Evolutionary conservation across 2,888 invertebrate species (phyloP), one percentile per base, ranked within the genome.

Genomic region (Ligdia adustata): DNA sequence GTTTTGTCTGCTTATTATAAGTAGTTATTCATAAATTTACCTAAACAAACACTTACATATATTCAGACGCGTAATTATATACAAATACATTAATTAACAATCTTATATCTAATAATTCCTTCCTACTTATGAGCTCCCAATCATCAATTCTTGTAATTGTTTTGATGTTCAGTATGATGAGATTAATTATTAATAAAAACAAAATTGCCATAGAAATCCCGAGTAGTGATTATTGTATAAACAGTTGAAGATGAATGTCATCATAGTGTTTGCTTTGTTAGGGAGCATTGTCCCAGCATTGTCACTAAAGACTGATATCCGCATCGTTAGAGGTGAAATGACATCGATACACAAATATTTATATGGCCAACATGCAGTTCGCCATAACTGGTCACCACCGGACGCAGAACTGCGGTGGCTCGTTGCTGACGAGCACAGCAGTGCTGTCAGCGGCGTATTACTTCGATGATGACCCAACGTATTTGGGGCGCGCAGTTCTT

Each of bases 311-410:
- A 11, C 12, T n/a, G 3, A 0, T 9, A 20, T 12, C 7, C 33
- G 33, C 4, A 33, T 33, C 4, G n/a, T 33, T 2, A 20, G 33
- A 12, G 33, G 33, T n/a, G 33, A 33, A 12, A 7, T 6, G 2
- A 33, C 33, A n/a, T 12, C 33, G 1, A 33, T 33, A 11, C 20
- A 33, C 5, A 20, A 20, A 5, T 33, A 33, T 33, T 7, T 33
- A 20, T 12, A 18, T 12, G 16, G 33, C n/a, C 3, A 18, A 20
- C n/a, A 18, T 33, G 20, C 33, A 33, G 20, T 18, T 12, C 4
- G 29, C 7, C 2, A 2, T 9, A n/a, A 20, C 7, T n/a, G 12
- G 4, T 5, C 6, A 9, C 6, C 2, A 4, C 2, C 20, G 33
- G 33, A 20, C 12, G 4, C 12, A 12, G 4, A 4, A 20, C 33